Base-by-base conservation (phyloP, 2,888 invertebrate genomes). In the Acheta domesticus region DNA sequence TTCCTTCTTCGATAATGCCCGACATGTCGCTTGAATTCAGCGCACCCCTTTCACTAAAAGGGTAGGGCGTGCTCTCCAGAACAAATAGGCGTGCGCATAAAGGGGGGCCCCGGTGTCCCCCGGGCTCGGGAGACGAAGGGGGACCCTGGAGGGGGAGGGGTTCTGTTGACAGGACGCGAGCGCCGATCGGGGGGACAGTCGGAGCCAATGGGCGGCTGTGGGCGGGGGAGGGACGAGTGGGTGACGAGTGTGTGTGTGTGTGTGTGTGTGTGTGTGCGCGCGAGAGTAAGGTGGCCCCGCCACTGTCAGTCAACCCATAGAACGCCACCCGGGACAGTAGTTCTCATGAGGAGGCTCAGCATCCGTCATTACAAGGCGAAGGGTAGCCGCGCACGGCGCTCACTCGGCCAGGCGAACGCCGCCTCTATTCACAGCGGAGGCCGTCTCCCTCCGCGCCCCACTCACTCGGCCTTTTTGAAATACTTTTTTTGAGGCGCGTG, bases 1-100 rank as follows among this genome's bases (percentile, higher is more conserved):
- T 62, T 62, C 62, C 62, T 62, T 16, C 62, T 62, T 62, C 62
- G 62, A 62, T 62, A 62, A 62, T 62, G 62, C 62, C 36, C 62
- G n/a, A 62, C 62, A 62, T 62, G 62, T 62, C 62, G 16, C 8
- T 62, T 8, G 62, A 62, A 62, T 62, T 19, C 62, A 62, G 62
- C 62, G n/a, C 62, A 62, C 62, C 62, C 62, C 62, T 62, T 62
- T 62, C 62, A 12, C 62, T 62, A 11, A 62, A 62, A 62, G 62
- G n/a, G n/a, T 14, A n/a, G 62, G 62, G 62, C 62, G 62, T 62
- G 16, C 62, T 62, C 62, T 62, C n/a, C 62, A 14, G 62, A 62
- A 62, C 62, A 62, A 62, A 62, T 62, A n/a, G 62, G 62, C n/a
- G 11, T 8, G 16, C 62, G 16, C 62, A 36, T 36, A 36, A 36